These are phyloP conservation scores for Chamaea fasciata DNA, from an alignment of 2,113 vertebrate genomes.

Conservation along the genomic window DNA sequence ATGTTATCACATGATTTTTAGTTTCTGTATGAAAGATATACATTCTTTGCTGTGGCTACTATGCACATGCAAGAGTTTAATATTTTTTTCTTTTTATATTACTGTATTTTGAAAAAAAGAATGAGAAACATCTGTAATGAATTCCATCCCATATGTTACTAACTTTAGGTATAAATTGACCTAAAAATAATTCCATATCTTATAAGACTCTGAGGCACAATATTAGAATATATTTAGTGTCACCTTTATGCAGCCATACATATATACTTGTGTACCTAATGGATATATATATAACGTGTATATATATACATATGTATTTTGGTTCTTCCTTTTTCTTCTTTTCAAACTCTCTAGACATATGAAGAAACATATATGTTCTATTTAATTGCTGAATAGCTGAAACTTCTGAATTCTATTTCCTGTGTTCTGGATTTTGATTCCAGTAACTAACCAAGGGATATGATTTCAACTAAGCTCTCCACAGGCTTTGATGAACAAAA, in stretches of 20 bases:
- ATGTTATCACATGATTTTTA: not conserved
- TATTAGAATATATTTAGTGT: not conserved
- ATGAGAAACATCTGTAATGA: not conserved
- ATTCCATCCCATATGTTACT: not conserved
- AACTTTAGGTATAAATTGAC: not conserved
- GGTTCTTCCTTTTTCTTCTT: not conserved
- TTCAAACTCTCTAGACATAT: not conserved
- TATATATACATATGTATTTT: not conserved
- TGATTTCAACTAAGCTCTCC: not conserved
- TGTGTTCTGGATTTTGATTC: not conserved
- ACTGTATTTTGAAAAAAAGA: not conserved
- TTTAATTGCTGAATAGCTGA: not conserved
- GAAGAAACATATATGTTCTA: not conserved
- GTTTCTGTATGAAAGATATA: not conserved
- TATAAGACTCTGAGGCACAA: not conserved
- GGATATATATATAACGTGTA: not conserved
- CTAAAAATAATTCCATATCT: not conserved
- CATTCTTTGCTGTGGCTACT: not conserved
- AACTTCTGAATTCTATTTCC: not conserved
- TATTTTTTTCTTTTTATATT: not conserved
- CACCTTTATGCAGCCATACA: not conserved
- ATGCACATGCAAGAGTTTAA: not conserved
- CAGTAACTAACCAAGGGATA: not conserved
- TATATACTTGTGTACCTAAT: not conserved
- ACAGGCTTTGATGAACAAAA: not conserved